Evolutionary conservation across 64 coral and sea anemone species (phyloP).

Genomic region (Pachyseris speciosa): DNA sequence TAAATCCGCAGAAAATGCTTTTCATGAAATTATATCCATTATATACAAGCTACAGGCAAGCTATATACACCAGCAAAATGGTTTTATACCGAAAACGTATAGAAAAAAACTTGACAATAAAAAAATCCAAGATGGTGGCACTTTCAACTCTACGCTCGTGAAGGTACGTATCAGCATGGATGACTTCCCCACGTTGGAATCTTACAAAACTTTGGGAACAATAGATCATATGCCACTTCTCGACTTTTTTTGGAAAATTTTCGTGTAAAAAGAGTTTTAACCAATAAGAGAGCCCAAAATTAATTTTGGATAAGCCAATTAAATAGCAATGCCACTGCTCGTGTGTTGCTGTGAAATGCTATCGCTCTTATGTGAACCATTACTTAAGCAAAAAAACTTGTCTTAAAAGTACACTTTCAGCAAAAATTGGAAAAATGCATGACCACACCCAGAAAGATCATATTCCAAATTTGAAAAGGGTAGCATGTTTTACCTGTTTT

Average conservation of each 20-base stretch:
- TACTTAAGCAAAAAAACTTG: too few species aligned
- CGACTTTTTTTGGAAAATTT: not conserved
- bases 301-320: slow-evolving; percentile 9
- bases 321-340: not conserved
- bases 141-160: not conserved
- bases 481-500: too few species aligned
- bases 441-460: too few species aligned
- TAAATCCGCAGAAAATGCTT: not conserved
- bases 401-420: too few species aligned
- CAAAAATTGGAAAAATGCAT: too few species aligned
- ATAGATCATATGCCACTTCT: not conserved
- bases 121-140: not conserved
- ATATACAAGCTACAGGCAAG: not conserved
- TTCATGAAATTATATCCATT: not conserved
- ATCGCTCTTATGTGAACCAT: not conserved
- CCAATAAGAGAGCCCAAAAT: not conserved
- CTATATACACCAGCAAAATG: slow-evolving; percentile 1
- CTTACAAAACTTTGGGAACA: not conserved
- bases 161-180: not conserved
- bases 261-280: not conserved
- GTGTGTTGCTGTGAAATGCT: not conserved
- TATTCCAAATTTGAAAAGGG: too few species aligned
- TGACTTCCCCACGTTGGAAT: not conserved
- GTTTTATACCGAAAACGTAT: not conserved
- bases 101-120: not conserved